Percentiles rank a stretch among this genome's conserved stretches.
Evolutionary conservation across 2,113 vertebrate species (phyloP).

Genomic region (Argyrosomus japonicus): DNA sequence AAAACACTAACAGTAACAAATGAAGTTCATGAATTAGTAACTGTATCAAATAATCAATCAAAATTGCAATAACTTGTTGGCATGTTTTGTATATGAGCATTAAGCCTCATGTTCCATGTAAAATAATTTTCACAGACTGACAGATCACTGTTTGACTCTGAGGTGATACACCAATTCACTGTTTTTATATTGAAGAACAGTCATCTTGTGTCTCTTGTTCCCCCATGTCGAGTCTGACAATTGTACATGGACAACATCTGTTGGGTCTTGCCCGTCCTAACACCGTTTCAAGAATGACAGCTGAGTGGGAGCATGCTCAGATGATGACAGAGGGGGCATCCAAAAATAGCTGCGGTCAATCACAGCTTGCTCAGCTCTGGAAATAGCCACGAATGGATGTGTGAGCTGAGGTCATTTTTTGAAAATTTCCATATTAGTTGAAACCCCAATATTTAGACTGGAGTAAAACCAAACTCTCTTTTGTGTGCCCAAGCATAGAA

Average conservation of each 20-base stretch:
- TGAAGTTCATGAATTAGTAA: neutral
- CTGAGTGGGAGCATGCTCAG: slow-evolving; percentile 68
- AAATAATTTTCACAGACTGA: neutral
- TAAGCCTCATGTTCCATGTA: neutral
- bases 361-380: slow-evolving; percentile 30
- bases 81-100: neutral
- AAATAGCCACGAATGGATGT: slow-evolving; percentile 48
- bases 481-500: no score
- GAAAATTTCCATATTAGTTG: neutral
- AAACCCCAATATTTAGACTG: neutral
- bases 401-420: slow-evolving; percentile 13
- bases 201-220: neutral
- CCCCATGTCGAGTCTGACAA: slow-evolving; percentile 7
- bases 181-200: neutral
- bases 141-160: neutral
- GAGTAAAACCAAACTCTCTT: neutral
- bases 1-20: neutral
- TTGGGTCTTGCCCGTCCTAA: slow-evolving; percentile 62
- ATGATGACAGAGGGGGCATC: slow-evolving; percentile 63
- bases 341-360: slow-evolving; percentile 75
- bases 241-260: slow-evolving; percentile 44
- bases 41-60: neutral
- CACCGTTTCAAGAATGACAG: slow-evolving; percentile 73
- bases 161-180: neutral
- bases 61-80: neutral